phyloP scores from a whole-genome alignment of 2,888 invertebrate genomes.

The Scrobipalpa atriplicella region DNA sequence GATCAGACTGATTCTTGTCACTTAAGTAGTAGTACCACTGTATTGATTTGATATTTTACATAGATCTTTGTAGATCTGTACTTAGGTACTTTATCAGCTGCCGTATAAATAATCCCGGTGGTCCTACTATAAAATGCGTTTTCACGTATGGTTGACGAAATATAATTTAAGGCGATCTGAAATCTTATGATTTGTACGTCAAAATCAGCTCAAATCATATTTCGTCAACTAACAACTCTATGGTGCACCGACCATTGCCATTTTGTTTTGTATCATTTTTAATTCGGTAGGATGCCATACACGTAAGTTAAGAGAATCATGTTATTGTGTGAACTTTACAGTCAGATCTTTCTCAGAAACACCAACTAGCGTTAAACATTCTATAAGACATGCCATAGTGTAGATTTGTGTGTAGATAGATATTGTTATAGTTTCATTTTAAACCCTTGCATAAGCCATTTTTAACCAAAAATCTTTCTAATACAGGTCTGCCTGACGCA shows the following conservation, averaged over 20 bases:
- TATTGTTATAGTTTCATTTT: constrained; percentile 34
- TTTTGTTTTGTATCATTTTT: constrained; percentile 36
- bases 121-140: too few relatives aligned
- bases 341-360: constrained; percentile 25
- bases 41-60: too few relatives aligned
- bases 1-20: constrained; percentile 24
- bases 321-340: constrained; percentile 23
- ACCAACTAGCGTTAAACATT: constrained; percentile 28
- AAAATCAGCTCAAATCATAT: too few relatives aligned
- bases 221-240: background rate
- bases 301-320: constrained; percentile 9
- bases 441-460: constrained; percentile 38
- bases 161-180: too few relatives aligned
- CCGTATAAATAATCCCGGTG: background rate
- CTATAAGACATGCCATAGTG: constrained; percentile 35
- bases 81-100: background rate
- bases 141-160: too few relatives aligned
- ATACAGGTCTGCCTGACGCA: constrained; percentile 33
- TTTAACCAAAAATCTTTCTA: constrained; percentile 35
- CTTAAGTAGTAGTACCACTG: too few relatives aligned
- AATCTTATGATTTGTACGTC: too few relatives aligned
- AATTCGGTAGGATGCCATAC: constrained; percentile 27
- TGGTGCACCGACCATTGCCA: constrained; percentile 38
- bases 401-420: constrained; percentile 33
- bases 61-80: too few relatives aligned